Evolutionary conservation across 2,113 vertebrate genomes (phyloP), one percentile per base, ranked within the genome.

Genomic region (Labeo catla): DNA sequence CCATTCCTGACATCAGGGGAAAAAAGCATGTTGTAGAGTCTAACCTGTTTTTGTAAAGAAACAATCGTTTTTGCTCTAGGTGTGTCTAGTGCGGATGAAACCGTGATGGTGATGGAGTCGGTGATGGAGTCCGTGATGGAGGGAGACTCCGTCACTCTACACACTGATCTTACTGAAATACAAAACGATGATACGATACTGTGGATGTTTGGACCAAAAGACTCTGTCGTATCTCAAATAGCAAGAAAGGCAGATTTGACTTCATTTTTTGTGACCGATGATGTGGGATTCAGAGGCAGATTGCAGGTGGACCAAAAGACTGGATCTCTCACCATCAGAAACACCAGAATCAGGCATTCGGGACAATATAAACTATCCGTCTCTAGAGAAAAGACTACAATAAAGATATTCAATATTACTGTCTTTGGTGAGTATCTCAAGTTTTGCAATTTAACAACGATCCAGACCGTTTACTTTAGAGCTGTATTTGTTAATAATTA

Each of bases 101-200:
- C 49, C 28, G 28, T 28, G 28, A 28, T 28, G 28, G 28, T 28
- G 28, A 28, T 28, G 8, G 76, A 54, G 13, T 54, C 74, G 28
- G 28, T 28, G 28, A 28, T 28, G 8, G 76, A 54, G 13, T 54
- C 74, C 10, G 74, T 76, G n/a, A 52, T 76, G 45, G 74, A 76
- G 45, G 74, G 74, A 52, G 10, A 76, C 34, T 76, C 74, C 6
- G 47, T 76, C 11, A 76, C 47, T 52, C 74, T 76, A 28, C n/a
- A 28, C 8, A 76, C 74, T 6, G 5, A 76, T 50, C n/a, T 76
- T 15, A 34, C 74, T 34, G n/a, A 76, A 76, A 50, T 76, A 76
- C 47, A 49, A 5, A 76, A 4, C 12, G 10, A 28, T 6, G 47
- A 76, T n/a, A 49, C n/a, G 5, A 23, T 76, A 23, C 10, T 34